Evolutionary conservation across 2,888 invertebrate species (phyloP), one percentile per base, ranked within the genome.

Genomic region (Atrina japonica): DNA sequence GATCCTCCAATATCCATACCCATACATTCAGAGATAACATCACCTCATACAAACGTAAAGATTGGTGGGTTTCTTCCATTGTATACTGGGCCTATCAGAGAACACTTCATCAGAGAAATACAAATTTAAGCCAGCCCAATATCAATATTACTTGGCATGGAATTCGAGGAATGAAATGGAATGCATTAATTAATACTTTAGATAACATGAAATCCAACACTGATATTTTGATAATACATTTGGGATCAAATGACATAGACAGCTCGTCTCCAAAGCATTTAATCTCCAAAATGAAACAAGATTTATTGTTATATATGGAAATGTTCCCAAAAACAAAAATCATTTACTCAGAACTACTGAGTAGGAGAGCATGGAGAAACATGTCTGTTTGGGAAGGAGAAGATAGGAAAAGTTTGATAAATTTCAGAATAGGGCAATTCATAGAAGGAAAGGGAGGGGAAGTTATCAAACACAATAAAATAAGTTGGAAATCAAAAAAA

Each of bases 1-100:
- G n/a, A n/a, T n/a, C n/a, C n/a, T n/a, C n/a, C n/a, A n/a, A n/a
- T n/a, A n/a, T n/a, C n/a, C n/a, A n/a, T n/a, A n/a, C n/a, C n/a
- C n/a, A n/a, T n/a, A n/a, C n/a, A n/a, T n/a, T n/a, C n/a, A n/a
- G n/a, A n/a, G n/a, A n/a, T n/a, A n/a, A n/a, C n/a, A n/a, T n/a
- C n/a, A n/a, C n/a, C n/a, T n/a, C n/a, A 47, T 1, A 47, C 18
- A 6, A n/a, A 47, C 1, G 23, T 47, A 2, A 18, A 21, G 9
- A 7, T 47, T 9, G 23, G n/a, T n/a, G 18, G 23, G n/a, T 18
- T 14, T 47, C 47, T 7, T 47, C 47, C 1, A 47, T 47, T 47
- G 23, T 47, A 9, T n/a, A 47, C 3, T 47, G 47, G 47, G 47
- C 47, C 23, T 23, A 47, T 47, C 47, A 47, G 23, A 47, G 47